Conservation (phyloP, 2,888 invertebrate species). For the Patella depressa region DNA sequence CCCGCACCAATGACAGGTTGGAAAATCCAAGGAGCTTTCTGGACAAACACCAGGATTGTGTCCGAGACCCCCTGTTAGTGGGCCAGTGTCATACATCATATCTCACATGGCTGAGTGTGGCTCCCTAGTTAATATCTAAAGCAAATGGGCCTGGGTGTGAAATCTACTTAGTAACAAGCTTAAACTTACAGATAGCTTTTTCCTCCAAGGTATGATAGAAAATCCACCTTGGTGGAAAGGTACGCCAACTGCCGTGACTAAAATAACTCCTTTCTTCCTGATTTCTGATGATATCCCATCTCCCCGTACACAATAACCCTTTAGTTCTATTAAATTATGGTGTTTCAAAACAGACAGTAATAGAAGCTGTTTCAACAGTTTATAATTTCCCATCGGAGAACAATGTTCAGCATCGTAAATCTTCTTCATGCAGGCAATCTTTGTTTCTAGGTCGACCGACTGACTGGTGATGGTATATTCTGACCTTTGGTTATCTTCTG, state of each 20-base stretch:
- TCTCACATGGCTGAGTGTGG: no score
- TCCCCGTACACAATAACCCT: slow-evolving; percentile 62
- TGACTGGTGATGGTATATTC: slow-evolving; percentile 55
- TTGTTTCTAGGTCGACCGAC: slow-evolving; percentile 49
- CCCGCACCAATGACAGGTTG: no score
- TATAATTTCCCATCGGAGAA: slow-evolving; percentile 56
- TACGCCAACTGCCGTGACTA: slow-evolving; percentile 54
- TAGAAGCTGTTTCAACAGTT: slow-evolving; percentile 55
- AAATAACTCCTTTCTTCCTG: slow-evolving; percentile 52
- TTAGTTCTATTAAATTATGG: slow-evolving; percentile 46
- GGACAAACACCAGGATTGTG: no score
- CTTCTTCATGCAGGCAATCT: slow-evolving; percentile 59
- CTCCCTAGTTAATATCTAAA: no score
- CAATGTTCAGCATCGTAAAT: slow-evolving; percentile 56
- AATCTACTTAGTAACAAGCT: not conserved
- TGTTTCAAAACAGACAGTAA: slow-evolving; percentile 48
- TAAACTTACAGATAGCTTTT: slow-evolving; percentile 44
- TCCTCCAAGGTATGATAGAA: slow-evolving; percentile 31
- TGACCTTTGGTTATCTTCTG: slow-evolving; percentile 22
- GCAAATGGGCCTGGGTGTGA: not conserved
- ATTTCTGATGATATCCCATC: slow-evolving; percentile 47
- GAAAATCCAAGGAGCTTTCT: no score
- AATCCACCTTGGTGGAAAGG: slow-evolving; percentile 36
- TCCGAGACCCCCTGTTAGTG: no score
- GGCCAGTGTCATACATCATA: no score